Evolutionary conservation across 2,113 vertebrate genomes (phyloP).

Genomic region (Protobothrops flavoviridis): DNA sequence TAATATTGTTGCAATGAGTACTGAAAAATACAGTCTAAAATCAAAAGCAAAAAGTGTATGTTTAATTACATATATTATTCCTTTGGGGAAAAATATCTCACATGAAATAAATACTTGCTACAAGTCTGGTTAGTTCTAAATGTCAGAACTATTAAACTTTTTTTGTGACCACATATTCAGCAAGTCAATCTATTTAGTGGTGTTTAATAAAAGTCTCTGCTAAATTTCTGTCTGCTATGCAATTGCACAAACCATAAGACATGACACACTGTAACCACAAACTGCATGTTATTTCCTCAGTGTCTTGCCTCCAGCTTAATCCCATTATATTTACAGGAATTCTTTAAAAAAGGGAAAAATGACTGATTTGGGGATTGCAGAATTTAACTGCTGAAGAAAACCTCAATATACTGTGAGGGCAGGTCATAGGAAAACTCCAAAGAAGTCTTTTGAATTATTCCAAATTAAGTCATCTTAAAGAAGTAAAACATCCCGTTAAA

Average conservation of each 20-base stretch:
- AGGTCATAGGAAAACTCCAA: not conserved
- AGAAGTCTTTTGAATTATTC: not conserved
- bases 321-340: not conserved
- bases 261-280: not conserved
- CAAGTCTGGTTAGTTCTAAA: not conserved
- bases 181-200: not conserved
- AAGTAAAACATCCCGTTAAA: not conserved
- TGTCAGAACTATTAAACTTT: not conserved
- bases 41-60: not conserved
- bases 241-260: not conserved
- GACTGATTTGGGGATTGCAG: not conserved
- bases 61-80: conserved; percentile 2
- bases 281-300: not conserved
- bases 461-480: not conserved
- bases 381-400: not conserved
- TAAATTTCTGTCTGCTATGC: not conserved
- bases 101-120: not conserved
- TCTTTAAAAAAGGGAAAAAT: not conserved
- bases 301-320: not conserved
- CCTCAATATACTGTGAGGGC: not conserved
- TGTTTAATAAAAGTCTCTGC: not conserved
- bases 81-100: not conserved
- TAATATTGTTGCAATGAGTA: not conserved
- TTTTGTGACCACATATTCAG: not conserved
- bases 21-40: not conserved